These are phyloP conservation scores for Lophotis ruficrista DNA, from an alignment of 2,113 vertebrate genomes.

Conservation along the genomic window DNA sequence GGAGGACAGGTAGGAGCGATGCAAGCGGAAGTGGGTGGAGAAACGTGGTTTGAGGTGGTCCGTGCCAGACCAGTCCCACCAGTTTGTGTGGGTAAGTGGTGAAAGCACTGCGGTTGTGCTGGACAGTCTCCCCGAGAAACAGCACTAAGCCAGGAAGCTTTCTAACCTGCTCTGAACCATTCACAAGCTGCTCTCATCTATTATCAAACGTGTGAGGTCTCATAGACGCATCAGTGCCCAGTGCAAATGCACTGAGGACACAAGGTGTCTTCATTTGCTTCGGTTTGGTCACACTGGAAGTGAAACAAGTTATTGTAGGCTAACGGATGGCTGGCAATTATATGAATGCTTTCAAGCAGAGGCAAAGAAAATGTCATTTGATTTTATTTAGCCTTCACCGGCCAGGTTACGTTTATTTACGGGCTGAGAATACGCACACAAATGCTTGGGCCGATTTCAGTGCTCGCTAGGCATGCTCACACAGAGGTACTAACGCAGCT, in stretches of 20 bases:
- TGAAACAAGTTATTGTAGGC: neutral
- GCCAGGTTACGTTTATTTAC: neutral
- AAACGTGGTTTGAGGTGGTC: neutral
- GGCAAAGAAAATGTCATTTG: neutral
- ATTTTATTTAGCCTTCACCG: neutral
- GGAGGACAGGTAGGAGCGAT: neutral
- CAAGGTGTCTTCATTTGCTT: neutral
- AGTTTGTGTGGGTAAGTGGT: neutral
- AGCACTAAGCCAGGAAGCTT: neutral
- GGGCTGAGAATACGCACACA: neutral
- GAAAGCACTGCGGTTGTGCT: neutral
- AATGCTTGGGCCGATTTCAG: neutral
- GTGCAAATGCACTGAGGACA: neutral
- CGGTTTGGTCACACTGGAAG: neutral
- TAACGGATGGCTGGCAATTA: neutral
- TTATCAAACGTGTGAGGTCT: neutral
- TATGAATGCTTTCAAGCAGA: neutral
- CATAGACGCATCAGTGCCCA: neutral
- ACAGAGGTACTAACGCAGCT: neutral
- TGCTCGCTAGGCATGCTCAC: neutral
- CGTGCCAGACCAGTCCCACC: neutral
- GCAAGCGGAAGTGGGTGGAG: neutral
- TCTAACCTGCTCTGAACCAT: neutral
- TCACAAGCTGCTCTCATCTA: neutral
- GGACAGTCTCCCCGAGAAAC: neutral